A percentile compares a stretch with the other conserved stretches of the same genome.
These are phyloP conservation scores for Cyphomyrus plagiostoma DNA, from an alignment of 2,113 vertebrate species.

Conservation along the genomic window DNA sequence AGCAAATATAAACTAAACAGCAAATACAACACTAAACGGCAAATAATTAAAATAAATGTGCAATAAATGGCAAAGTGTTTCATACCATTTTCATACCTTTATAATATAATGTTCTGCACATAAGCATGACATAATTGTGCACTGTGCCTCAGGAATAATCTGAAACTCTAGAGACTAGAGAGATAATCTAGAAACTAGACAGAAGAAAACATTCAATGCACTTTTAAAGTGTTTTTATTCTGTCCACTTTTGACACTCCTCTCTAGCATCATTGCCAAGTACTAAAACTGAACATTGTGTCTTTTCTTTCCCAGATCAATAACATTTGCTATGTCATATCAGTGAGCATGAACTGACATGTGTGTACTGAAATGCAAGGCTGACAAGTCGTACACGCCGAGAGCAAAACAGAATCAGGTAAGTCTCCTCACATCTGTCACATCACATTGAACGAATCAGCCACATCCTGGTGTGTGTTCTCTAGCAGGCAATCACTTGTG, in stretches of 20 bases:
- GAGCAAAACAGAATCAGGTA: background rate
- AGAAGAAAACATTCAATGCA: background rate
- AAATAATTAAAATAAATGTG: background rate
- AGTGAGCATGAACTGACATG: slow-evolving; percentile 25
- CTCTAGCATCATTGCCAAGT: background rate
- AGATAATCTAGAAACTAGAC: background rate
- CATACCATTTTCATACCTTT: background rate
- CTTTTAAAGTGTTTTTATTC: background rate
- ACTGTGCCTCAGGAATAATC: slow-evolving; percentile 13
- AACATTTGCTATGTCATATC: slow-evolving; percentile 23
- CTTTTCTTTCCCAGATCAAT: slow-evolving; percentile 33
- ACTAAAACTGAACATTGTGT: background rate
- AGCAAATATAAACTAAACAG: background rate
- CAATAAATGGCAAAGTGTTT: background rate
- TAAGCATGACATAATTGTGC: background rate
- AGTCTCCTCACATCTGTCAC: slow-evolving; percentile 2
- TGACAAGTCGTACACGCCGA: background rate
- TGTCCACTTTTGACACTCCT: background rate
- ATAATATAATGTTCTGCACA: background rate
- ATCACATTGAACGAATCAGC: background rate
- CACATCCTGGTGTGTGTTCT: background rate
- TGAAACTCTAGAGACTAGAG: slow-evolving; percentile 25
- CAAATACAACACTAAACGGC: background rate
- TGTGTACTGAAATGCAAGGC: background rate
- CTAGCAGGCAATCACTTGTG: background rate